Conservation (phyloP, 2,797 vertebrate species). For the Eremophila alpestris region DNA sequence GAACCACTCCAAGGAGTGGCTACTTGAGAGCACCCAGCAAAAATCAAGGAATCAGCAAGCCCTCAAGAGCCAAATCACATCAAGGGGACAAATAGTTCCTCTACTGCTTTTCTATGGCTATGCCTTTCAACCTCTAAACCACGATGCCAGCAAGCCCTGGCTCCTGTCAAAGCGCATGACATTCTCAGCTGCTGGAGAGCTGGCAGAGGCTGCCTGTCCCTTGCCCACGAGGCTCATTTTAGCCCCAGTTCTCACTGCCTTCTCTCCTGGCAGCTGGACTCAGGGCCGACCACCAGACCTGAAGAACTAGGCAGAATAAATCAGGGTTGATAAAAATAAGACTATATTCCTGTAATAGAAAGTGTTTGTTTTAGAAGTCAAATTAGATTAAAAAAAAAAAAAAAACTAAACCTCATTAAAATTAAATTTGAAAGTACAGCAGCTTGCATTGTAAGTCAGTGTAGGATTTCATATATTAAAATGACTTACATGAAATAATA, state of each 20-base stretch:
- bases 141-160: background rate
- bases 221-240: background rate
- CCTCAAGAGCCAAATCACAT: background rate
- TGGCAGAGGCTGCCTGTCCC: background rate
- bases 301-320: background rate
- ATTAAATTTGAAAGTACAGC: background rate
- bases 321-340: background rate
- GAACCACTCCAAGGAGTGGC: background rate
- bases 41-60: background rate
- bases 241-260: background rate
- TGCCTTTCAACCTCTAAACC: background rate
- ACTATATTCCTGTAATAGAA: background rate
- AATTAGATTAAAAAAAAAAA: background rate
- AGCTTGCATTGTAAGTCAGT: background rate
- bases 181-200: background rate
- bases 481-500: background rate
- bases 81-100: background rate
- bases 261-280: background rate
- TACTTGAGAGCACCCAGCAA: background rate
- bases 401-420: background rate
- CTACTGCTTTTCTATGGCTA: background rate
- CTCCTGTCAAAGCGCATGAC: background rate
- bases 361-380: constrained; percentile 5
- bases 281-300: background rate
- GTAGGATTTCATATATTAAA: constrained; percentile 24